Evolutionary conservation across 2,113 vertebrate genomes (phyloP), one percentile per base, ranked within the genome.

Genomic region (Microtus montanus): DNA sequence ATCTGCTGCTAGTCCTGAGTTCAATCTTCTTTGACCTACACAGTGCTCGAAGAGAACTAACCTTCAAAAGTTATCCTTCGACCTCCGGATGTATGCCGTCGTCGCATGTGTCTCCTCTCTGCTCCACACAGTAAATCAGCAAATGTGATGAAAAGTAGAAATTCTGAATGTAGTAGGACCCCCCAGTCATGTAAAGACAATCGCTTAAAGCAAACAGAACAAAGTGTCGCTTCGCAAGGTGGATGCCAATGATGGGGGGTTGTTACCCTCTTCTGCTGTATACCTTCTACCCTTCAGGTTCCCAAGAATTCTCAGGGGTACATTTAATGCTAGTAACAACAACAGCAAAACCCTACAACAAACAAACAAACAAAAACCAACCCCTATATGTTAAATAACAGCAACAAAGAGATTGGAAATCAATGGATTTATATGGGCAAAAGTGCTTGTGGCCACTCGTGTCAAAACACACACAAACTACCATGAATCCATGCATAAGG

Each of bases 401-500:
- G n/a, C 63, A 91, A 66, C 30, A 22, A 52, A 30, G 47, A 87
- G 64, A 85, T 28, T 77, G 49, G 52, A 87, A 93, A 77, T n/a
- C 85, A 93, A 71, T 84, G 78, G 58, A 8, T 9, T 87, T 28
- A 14, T 1, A 77, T 3, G 58, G 19, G 70, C 5, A 4, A 58
- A 83, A 68, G 64, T 66, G 12, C 73, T 35, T 35, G 49, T 8
- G 33, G 19, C 75, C 54, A 83, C 7, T 33, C 47, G 33, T 19
- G 38, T 71, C 33, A 87, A 33, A 64, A 49, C 66, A 58, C 83
- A 87, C 3, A 35, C 20, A 11, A 86, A 38, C 52, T 38, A 3
- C 7, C 5, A 24, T 1, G 28, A 7, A 0, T 38, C 3, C 2
- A 0, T 5, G 20, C n/a, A 12, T 8, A 26, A 74, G 90, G 63